Evolutionary conservation across 2,113 vertebrate genomes (phyloP).

Genomic region (Speoplatyrhinus poulsoni): DNA sequence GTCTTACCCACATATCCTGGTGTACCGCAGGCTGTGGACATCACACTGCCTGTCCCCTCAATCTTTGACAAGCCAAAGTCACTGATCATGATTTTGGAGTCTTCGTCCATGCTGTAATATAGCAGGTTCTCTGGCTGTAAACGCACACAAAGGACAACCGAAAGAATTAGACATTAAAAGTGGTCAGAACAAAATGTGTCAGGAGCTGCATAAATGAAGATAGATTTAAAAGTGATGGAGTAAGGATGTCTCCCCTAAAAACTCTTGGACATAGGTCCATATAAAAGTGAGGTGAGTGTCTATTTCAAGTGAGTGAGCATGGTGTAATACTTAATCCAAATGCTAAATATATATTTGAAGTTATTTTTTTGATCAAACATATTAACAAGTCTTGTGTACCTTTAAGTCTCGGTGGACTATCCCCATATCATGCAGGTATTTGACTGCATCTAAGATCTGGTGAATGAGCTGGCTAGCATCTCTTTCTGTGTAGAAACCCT

Average conservation of each 20-base stretch:
- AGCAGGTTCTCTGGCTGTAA: slow-evolving; percentile 72
- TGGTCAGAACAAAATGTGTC: neutral
- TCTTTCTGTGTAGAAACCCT: slow-evolving; percentile 96
- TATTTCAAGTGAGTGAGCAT: no score
- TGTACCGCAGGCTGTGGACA: slow-evolving; percentile 76
- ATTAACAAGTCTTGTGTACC: slow-evolving; percentile 64
- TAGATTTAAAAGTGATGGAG: no score
- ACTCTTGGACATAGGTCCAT: no score
- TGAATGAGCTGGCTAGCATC: slow-evolving; percentile 95
- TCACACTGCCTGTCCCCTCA: slow-evolving; percentile 69
- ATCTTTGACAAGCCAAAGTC: slow-evolving; percentile 76
- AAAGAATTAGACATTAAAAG: neutral
- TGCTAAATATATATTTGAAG: no score
- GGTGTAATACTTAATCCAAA: no score
- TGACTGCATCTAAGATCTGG: slow-evolving; percentile 95
- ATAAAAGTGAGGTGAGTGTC: no score
- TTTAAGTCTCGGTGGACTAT: slow-evolving; percentile 96
- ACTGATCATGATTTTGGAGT: slow-evolving; percentile 77
- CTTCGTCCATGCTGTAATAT: slow-evolving; percentile 75
- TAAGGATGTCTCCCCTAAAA: no score
- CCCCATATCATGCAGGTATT: slow-evolving; percentile 94
- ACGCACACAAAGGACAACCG: slow-evolving; percentile 11
- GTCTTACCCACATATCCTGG: slow-evolving; percentile 74
- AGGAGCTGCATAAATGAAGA: no score
- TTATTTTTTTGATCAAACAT: no score